phyloP scores from a whole-genome alignment of 2,113 vertebrate genomes.

The Lates calcarifer region DNA sequence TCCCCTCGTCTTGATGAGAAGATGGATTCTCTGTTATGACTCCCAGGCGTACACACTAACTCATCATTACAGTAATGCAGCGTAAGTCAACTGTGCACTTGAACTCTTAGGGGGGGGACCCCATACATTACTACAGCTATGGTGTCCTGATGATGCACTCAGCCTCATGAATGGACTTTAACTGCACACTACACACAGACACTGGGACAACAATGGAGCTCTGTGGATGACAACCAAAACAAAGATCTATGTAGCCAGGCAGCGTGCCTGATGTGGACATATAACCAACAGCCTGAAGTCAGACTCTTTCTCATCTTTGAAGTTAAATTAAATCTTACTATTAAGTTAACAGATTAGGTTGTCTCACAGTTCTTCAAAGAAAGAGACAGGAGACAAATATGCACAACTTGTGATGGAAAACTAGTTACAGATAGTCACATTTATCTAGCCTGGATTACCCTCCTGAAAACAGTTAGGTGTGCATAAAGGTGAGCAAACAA shows the following conservation, averaged over 20 bases:
- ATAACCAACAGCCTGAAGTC: slow-evolving; percentile 15
- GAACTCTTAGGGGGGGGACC: slow-evolving; percentile 24
- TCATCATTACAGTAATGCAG: background rate
- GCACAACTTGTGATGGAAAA: background rate
- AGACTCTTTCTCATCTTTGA: background rate
- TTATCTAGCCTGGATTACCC: background rate
- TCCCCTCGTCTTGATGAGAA: background rate
- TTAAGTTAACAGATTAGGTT: background rate
- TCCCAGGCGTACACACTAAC: background rate
- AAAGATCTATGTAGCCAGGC: slow-evolving; percentile 45
- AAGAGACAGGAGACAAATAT: background rate
- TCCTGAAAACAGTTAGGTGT: background rate
- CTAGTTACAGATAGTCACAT: background rate
- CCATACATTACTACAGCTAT: slow-evolving; percentile 38
- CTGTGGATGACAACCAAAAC: slow-evolving; percentile 62
- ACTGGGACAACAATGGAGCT: slow-evolving; percentile 66
- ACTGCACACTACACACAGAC: slow-evolving; percentile 52
- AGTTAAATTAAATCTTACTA: background rate
- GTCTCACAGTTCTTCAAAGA: background rate
- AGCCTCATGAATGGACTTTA: slow-evolving; percentile 69
- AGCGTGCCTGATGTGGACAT: slow-evolving; percentile 28
- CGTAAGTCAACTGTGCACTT: background rate
- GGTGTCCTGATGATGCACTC: slow-evolving; percentile 70
- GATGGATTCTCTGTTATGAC: too few species aligned
- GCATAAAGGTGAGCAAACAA: background rate